Base-by-base conservation (phyloP, 2,113 vertebrate genomes). In the Andinoacara biseriatus region DNA sequence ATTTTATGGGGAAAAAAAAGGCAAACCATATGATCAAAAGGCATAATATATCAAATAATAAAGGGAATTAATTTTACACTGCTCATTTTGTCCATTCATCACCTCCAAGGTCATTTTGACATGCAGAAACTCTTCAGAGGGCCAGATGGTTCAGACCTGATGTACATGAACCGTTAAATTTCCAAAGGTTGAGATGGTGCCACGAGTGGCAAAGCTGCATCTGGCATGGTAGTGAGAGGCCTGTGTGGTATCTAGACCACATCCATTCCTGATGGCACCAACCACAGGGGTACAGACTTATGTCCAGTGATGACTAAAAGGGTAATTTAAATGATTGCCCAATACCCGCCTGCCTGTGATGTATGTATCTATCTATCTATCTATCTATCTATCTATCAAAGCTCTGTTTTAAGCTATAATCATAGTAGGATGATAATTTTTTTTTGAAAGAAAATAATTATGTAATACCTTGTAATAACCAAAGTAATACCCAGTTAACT, bases 91-190 rank as follows among this genome's bases (percentile, higher is more conserved):
- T 78, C 79, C 75, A 87, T 89, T 81, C 49, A 77, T 86, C 84
- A 80, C 57, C 52, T 87, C 54, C 82, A 81, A 87, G 87, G 86
- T 84, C 83, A 83, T 90, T 90, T 94, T 80, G 84, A 84, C 65
- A 83, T 80, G 83, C 69, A 82, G 86, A 90, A 83, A 83, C 29
- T 92, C 86, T 87, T 80, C 52, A 43, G 18, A 84, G 82, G 67
- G 89, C 91, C 95, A 96, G 95, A 96, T 96, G 95, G 95, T 90
- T 91, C 75, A 77, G 90, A 84, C 86, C 90, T 89, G 89, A 87
- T 79, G 90, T 89, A 89, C 91, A 91, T 93, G 92, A 95, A 95
- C 93, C 93, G 87, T 95, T 94, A 95, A 94, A 95, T 95, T 95
- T 93, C 83, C 75, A 88, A 92, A 94, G 93, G 92, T 93, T 95